Evolutionary conservation across 2,888 invertebrate species (phyloP).

Genomic region (Chymomyza caudatula): DNA sequence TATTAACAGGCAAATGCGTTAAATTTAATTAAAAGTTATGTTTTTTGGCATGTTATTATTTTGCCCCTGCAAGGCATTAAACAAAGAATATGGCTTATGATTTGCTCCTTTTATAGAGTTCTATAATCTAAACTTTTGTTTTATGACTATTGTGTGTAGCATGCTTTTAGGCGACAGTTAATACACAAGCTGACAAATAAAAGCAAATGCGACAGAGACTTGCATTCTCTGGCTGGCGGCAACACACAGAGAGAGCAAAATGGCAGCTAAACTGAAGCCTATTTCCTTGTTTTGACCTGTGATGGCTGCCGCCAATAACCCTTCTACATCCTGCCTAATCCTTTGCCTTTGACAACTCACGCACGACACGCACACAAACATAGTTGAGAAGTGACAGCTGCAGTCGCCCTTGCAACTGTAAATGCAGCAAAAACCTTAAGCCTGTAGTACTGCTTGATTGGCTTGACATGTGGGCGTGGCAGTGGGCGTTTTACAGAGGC

Average conservation of each 20-base stretch:
- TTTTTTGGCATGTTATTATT: conserved; percentile 14
- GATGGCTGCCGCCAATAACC: not conserved
- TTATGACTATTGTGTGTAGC: conserved; percentile 21
- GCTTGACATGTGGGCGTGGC: not conserved
- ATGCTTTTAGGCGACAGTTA: conserved; percentile 44
- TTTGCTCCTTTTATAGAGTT: conserved; percentile 4
- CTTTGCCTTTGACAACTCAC: not conserved
- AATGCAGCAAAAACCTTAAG: not conserved
- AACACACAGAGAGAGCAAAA: not conserved
- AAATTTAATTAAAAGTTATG: conserved; percentile 71
- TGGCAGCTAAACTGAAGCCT: conserved; percentile 43
- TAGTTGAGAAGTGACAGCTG: conserved; percentile 53
- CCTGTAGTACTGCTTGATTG: not conserved
- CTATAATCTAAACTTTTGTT: conserved; percentile 42
- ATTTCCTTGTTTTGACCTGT: conserved; percentile 11
- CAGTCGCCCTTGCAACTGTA: not conserved
- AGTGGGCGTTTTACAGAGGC: not conserved
- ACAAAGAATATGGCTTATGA: not conserved
- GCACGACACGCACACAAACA: conserved; percentile 38
- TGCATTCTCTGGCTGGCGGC: not conserved
- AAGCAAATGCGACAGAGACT: not conserved
- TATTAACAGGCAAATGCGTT: conserved; percentile 63
- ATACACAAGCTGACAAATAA: conserved; percentile 22
- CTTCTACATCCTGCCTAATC: not conserved
- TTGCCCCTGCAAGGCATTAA: not conserved